Base-by-base conservation (phyloP, 2,888 invertebrate species). In the Protodeltote pygarga region DNA sequence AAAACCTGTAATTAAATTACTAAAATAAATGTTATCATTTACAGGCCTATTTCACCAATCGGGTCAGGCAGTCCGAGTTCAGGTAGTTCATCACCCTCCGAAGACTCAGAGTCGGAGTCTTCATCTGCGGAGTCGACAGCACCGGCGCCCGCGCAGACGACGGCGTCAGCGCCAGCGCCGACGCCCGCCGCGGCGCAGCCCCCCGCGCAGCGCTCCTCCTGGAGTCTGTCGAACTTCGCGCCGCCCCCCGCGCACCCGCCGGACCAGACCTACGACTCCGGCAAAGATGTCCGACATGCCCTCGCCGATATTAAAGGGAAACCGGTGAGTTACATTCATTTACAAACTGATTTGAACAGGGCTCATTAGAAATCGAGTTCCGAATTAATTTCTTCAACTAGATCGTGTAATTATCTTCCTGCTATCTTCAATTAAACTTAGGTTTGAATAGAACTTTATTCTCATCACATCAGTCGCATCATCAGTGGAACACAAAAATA, bases 91-190 rank as follows among this genome's bases (percentile, higher is more conserved):
- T 82, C 81, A 8, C 81, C 72, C 1, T 81, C 81, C 23, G 68
- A 67, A 5, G 81, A 81, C 51, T 80, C 81, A 0, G 81, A 81
- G 27, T 70, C 73, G 72, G 89, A 93, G 68, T 92, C 93, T 3
- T 94, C 94, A 1, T 94, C 94, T 0, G 94, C 94, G 23, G 95
- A 94, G 71, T 94, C 95, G 0, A 55, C 94, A 3, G 93, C 94
- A 54, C 93, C 94, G 0, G 93, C 93, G 8, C 92, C 94, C 1
- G 94, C 93, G 38, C 91, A 80, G 59, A 73, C 83, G 3, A 67
- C 77, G 9, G 71, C 80, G 53, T 44, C 48, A 0, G 69, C 79
- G 21, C 60, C 81, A 39, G 53, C 84, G 13, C 77, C 77, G 6
- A 77, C 75, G 0, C 48, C 76, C 52, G 44, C 77, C 65, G 13